Base-by-base conservation (phyloP, 2,113 vertebrate genomes). In the Pimephales promelas region DNA sequence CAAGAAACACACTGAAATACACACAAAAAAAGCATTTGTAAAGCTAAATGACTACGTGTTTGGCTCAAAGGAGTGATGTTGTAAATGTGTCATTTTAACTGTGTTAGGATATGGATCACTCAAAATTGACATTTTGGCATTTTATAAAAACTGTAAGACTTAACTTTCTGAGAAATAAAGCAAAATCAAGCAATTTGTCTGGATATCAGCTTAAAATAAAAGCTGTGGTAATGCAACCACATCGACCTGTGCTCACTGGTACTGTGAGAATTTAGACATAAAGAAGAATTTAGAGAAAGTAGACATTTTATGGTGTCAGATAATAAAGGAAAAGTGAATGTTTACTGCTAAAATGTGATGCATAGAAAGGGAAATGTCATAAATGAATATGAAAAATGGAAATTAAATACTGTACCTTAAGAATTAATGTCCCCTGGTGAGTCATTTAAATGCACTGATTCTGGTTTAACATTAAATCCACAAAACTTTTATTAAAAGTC, bases 401-500 rank as follows among this genome's bases (percentile, higher is more conserved):
- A 54, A 85, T 84, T 76, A 83, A 84, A 89, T 84, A 89, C 88
- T 88, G 88, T 88, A 90, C 88, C 90, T 89, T 88, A 34, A 85
- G 76, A 36, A 68, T 59, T 86, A 57, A 36, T 73, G 28, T 85
- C 74, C 88, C 81, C 72, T 62, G 85, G 52, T 34, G 57, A 52
- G 24, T 31, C 40, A 71, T 73, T 36, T 52, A 31, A 83, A 64
- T 72, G 11, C 64, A 88, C 82, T 31, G 74, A n/a, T 28, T 70
- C 47, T 81, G 72, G 72, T 64, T 64, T 59, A 34, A 57, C 47
- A 31, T 82, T 70, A 80, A 47, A 54, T 59, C 77, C 86, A 89
- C 22, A 90, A 88, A 87, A 71, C 87, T 90, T 95, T 95, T 94
- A 95, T 95, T 95, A 90, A 92, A 92, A 91, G 91, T 85, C 88